Evolutionary conservation across 2,797 vertebrate species (phyloP), one percentile per base, ranked within the genome.

Genomic region (Sebastes ruberrimus): DNA sequence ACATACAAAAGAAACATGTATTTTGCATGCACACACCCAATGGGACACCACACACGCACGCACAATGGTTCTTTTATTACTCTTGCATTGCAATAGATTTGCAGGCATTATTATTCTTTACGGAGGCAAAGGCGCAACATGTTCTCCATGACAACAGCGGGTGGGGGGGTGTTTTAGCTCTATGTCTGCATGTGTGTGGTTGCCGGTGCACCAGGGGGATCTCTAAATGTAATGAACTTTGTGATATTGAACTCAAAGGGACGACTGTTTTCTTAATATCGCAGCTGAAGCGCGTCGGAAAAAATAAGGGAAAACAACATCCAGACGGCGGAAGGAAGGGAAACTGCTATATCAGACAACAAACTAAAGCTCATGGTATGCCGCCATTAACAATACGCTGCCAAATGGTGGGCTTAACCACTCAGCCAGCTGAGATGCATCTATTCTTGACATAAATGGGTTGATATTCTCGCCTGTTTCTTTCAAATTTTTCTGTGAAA

Each of bases 81-180:
- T 82, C 49, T 78, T 79, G 56, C 61, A 71, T 74, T 77, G 78
- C 75, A 78, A 83, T 80, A 90, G 74, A 85, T 87, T 89, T 87
- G 74, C 32, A 67, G 76, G 68, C 78, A 74, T 95, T 93, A 93
- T 92, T 87, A 89, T 88, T 93, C 88, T 89, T 91, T 88, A 89
- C 49, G 35, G 84, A 82, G 72, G 80, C 69, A 70, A 87, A 81
- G 70, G 65, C 6, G 56, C 78, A 89, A 88, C 71, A 76, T 83
- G 78, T 90, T 94, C 87, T 80, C 89, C 92, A 93, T 90, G 92
- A 91, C 85, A 89, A 93, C 86, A 59, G 85, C 6, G 38, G 79
- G 35, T 22, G 38, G 35, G 28, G 28, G 46, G 77, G 72, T 56
- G 28, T 76, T 56, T 81, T 71, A 73, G 61, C 70, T 78, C 73